Evolutionary conservation across 2,888 invertebrate genomes (phyloP), one percentile per base, ranked within the genome.

Genomic region (Lycophotia porphyrea): DNA sequence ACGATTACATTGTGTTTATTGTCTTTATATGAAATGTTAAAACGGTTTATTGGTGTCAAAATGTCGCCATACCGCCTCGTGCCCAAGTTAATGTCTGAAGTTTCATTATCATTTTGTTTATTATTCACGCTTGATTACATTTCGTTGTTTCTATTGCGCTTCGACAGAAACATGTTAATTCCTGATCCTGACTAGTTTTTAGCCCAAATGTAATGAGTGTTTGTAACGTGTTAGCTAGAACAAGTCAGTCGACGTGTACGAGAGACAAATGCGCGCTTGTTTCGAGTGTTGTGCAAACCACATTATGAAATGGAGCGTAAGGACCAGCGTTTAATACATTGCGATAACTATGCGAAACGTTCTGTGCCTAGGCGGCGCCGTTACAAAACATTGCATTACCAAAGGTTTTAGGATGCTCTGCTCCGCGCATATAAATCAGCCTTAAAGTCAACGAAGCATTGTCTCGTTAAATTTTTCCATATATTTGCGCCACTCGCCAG

Each of bases 221-320:
- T 74, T 24, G 58, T 71, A 78, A 75, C 84, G 24, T 71, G 66
- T 71, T 80, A 68, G 68, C 60, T 74, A n/a, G 34, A 87, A 71
- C 78, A 60, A 84, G 78, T 72, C 78, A 73, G 89, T 88, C 90
- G 87, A 89, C 88, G 67, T 81, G 88, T 88, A 87, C 84, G 87
- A 90, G 88, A 91, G 91, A 93, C 91, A 93, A 92, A 91, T 90
- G 89, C 88, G 89, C 88, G 90, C 91, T 91, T 92, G 92, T 94
- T 92, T 90, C 89, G 88, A 87, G 82, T 89, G 91, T 93, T 94
- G 94, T 93, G 94, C 91, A 95, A 95, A 93, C 86, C 74, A 83
- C 80, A 90, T 95, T 95, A 95, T 95, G 95, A 96, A 96, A 95
- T 94, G 89, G 92, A 94, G 91, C 93, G 92, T 93, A 92, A 94